Evolutionary conservation across 2,113 vertebrate species (phyloP), one percentile per base, ranked within the genome.

Genomic region (Neomonachus schauinslandi): DNA sequence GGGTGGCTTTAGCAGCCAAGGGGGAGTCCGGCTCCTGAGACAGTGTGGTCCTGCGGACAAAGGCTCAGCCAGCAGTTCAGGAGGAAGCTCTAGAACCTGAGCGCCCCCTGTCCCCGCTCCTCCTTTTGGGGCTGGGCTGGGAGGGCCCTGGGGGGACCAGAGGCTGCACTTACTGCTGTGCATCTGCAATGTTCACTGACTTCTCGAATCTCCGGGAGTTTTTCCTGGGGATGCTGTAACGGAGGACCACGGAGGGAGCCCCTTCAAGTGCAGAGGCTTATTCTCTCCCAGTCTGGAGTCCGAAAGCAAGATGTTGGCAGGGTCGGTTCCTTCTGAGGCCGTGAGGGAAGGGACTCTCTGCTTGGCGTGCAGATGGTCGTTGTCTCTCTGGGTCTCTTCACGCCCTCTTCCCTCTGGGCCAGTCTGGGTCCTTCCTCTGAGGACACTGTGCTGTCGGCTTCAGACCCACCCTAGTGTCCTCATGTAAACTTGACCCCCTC

Each of bases 341-440:
- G 0, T 2, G 49, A 24, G 7, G 39, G 33, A 59, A 13, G 53
- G 5, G 4, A 59, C 16, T 69, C n/a, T 72, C 4, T 33, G 2
- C 67, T 61, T 16, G 16, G 51, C 4, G 9, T 9, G 39, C 24
- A 2, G 39, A 10, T 0, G 2, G 82, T 53, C 6, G 8, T 19
- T 6, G 36, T 51, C 55, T 61, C 59, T 12, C 42, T 22, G 7
- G 0, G 26, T n/a, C 11, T 33, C 16, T 22, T 31, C 42, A 5
- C 0, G 0, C 3, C 1, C 1, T 18, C 36, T 84, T 46, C 28
- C n/a, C 19, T 49, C 42, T 76, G 1, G 6, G 22, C 0, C 26
- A 1, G 3, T 72, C 46, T 42, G n/a, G 18, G 69, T 86, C 51
- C 24, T 51, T 77, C 22, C 74, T 28, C 19, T 9, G 63, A 49